Evolutionary conservation across 2,113 vertebrate genomes (phyloP).

Genomic region (Thinocorus orbignyianus): DNA sequence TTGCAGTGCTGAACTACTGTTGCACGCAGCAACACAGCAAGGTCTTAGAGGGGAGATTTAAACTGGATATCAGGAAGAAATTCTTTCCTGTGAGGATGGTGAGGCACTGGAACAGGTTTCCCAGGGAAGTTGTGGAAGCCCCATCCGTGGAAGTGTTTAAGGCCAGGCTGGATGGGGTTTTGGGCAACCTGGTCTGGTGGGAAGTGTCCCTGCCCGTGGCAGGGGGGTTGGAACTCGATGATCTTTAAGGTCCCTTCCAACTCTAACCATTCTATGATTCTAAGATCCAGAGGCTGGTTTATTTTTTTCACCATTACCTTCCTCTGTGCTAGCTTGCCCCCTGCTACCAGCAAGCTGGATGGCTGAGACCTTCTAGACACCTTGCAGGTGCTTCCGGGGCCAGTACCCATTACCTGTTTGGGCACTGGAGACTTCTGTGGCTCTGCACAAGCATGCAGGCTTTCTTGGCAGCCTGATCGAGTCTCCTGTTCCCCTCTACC

Average conservation of each 20-base stretch:
- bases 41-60: neutral
- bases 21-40: neutral
- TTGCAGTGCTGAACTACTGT: neutral
- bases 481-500: neutral
- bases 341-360: neutral
- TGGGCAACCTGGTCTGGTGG: no score
- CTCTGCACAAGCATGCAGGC: neutral
- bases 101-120: no score
- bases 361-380: neutral
- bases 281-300: neutral
- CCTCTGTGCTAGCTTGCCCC: neutral
- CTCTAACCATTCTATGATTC: no score
- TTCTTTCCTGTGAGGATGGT: no score
- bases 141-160: no score
- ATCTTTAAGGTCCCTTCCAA: no score
- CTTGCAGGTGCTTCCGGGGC: neutral
- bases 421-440: neutral
- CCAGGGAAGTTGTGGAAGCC: no score
- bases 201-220: no score
- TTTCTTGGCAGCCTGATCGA: neutral
- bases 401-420: rapidly evolving
- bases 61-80: no score
- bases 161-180: no score
- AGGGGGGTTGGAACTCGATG: no score
- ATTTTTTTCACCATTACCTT: neutral